These are phyloP conservation scores for Trypoxylus dichotomus DNA, from an alignment of 1,140 invertebrate species.

Conservation along the genomic window DNA sequence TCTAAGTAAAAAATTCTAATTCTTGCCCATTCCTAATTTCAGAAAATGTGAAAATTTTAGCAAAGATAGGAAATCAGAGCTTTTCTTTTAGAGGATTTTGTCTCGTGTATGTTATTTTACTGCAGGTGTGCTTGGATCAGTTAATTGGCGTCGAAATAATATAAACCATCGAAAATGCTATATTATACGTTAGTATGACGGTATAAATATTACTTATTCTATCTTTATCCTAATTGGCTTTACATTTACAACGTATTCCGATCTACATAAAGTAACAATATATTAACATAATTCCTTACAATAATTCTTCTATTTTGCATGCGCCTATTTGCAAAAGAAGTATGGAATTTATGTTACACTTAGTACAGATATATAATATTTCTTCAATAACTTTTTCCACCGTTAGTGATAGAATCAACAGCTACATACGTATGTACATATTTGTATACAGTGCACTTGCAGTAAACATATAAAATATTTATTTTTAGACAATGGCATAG, in stretches of 20 bases:
- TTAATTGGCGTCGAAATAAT: background rate
- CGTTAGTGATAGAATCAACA: background rate
- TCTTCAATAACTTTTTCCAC: background rate
- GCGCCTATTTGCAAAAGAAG: background rate
- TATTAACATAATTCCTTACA: background rate
- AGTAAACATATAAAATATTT: background rate
- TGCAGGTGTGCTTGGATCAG: no score
- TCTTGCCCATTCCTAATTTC: no score
- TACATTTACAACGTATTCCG: background rate
- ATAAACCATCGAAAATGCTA: background rate
- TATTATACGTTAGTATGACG: background rate
- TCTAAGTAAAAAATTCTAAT: no score
- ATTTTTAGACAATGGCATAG: background rate
- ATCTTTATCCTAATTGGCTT: background rate
- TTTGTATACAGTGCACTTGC: background rate
- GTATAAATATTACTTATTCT: background rate
- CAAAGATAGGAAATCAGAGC: no score
- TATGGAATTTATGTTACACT: slow-evolving; percentile 12
- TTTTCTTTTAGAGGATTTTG: no score
- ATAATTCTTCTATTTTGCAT: background rate
- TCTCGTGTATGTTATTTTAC: no score
- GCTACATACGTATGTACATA: background rate
- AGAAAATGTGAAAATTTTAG: no score
- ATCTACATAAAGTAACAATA: background rate
- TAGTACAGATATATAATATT: background rate